Evolutionary conservation across 1,140 invertebrate genomes (phyloP), one percentile per base, ranked within the genome.

Genomic region (Sogatella furcifera): DNA sequence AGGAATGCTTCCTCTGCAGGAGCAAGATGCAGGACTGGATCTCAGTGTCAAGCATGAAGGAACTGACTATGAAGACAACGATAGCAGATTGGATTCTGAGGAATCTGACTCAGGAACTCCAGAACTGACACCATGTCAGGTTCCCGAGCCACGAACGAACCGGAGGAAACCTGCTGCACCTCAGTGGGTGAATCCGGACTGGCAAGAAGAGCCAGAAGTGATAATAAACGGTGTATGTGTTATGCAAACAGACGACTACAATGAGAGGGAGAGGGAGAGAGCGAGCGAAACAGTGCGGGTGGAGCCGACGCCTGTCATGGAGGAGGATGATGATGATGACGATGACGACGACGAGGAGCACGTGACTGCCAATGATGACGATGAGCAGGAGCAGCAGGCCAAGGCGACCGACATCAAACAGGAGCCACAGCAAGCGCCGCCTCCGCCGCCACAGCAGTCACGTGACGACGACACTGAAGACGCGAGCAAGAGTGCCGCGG

Each of bases 181-280:
- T 0, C 93, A 97, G 75, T 96, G 95, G 91, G 92, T 97, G 0
- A 95, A 95, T 73, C 94, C 92, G 2, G 91, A 93, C 55, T 89
- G 90, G 83, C 88, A 92, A 70, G 84, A 91, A 64, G 82, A 83
- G 55, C 76, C 79, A 63, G 89, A 92, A 71, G 85, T 91, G 1
- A 91, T 93, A 62, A 94, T 93, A 63, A 94, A 94, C 68, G 90
- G 91, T 5, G 90, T 94, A 15, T 94, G 91, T 70, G 89, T 94
- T 1, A 91, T 92, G 86, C 86, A 89, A 62, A 84, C 82, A 31
- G 84, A 85, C 65, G 84, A 87, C 68, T 85, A 85, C 68, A 78
- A 78, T 0, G 74, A 83, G 5, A 75, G 79, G 62, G 73, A 81
- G 15, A 80, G 81, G 56, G 70, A 80, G 9, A 28, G 34, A 10